Percentiles rank a stretch among this genome's conserved stretches.
Evolutionary conservation across 2,888 invertebrate species (phyloP).

Genomic region (Lissocephala sabroskyi): DNA sequence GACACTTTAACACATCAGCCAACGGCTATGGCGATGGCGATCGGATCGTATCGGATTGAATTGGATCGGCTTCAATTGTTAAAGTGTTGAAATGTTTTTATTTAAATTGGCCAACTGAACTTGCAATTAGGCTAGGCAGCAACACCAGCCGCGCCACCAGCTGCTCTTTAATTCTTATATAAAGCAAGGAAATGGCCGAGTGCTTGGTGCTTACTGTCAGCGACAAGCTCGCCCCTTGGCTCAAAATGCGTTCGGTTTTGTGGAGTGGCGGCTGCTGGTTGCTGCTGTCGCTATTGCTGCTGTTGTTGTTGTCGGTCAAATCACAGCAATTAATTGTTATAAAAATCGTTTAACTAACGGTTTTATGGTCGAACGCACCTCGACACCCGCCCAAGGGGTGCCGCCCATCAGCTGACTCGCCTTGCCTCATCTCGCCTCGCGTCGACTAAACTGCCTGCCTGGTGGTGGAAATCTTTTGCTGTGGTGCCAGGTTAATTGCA

Average conservation of each 20-base stretch:
- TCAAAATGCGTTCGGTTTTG: background rate
- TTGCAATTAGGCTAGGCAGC: slow-evolving; percentile 47
- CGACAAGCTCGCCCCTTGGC: background rate
- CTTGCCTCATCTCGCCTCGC: too few relatives aligned
- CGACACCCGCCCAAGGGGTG: too few relatives aligned
- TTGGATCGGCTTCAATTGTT: too few relatives aligned
- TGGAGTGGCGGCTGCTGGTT: too few relatives aligned
- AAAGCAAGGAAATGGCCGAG: slow-evolving; percentile 39
- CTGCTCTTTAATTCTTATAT: slow-evolving; percentile 34
- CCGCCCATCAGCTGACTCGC: too few relatives aligned
- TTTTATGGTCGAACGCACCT: slow-evolving; percentile 40
- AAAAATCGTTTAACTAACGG: slow-evolving; percentile 52
- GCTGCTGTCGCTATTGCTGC: too few relatives aligned
- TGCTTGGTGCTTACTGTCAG: too few relatives aligned
- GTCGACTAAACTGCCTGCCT: too few relatives aligned
- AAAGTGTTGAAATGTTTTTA: slow-evolving; percentile 60
- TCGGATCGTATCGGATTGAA: slow-evolving; percentile 33
- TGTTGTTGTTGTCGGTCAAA: slow-evolving; percentile 27
- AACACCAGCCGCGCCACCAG: slow-evolving; percentile 21
- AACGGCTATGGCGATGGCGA: slow-evolving; percentile 17
- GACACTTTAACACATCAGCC: slow-evolving; percentile 7
- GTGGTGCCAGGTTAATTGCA: slow-evolving; percentile 36
- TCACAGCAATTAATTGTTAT: slow-evolving; percentile 53
- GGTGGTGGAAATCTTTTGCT: too few relatives aligned
- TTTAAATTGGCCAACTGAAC: slow-evolving; percentile 61